phyloP scores from a whole-genome alignment of 2,888 invertebrate species.

The Trichogramma dendrolimi region DNA sequence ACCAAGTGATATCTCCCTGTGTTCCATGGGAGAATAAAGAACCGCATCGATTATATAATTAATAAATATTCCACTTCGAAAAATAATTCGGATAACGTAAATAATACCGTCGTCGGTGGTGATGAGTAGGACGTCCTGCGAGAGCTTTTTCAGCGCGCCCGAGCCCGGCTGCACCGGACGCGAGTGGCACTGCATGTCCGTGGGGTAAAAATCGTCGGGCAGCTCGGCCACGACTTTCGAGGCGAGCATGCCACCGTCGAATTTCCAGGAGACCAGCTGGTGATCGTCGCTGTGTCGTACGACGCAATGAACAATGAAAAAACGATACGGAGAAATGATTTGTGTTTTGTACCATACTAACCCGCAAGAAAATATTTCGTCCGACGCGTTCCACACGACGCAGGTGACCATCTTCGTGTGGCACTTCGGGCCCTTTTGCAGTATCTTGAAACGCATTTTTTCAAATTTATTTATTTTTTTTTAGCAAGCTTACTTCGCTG shows the following conservation, averaged over 20 bases:
- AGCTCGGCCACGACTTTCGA: conserved; percentile 73
- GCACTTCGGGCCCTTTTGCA: conserved; percentile 67
- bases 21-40: not conserved
- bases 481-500: not conserved
- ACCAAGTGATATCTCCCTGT: conserved; percentile 80
- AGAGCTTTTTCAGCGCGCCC: conserved; percentile 56
- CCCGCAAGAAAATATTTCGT: conserved; percentile 91
- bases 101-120: conserved; percentile 76
- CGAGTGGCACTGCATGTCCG: conserved; percentile 85
- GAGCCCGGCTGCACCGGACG: conserved; percentile 56
- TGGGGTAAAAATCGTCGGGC: conserved; percentile 79
- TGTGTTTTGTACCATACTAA: conserved; percentile 47
- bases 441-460: conserved; percentile 48
- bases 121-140: conserved; percentile 77
- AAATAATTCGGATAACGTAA: not conserved
- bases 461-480: conserved; percentile 1
- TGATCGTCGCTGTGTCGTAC: conserved; percentile 79
- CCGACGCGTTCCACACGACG: conserved; percentile 89
- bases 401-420: conserved; percentile 80
- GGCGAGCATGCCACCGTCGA: conserved; percentile 66
- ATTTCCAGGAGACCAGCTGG: conserved; percentile 82
- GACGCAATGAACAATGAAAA: not conserved
- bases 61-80: not conserved
- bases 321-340: not conserved
- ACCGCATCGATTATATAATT: not conserved